A percentile compares a stretch with the other conserved stretches of the same genome.
Evolutionary conservation across 2,888 invertebrate species (phyloP).

Genomic region (Sesamia inferens): DNA sequence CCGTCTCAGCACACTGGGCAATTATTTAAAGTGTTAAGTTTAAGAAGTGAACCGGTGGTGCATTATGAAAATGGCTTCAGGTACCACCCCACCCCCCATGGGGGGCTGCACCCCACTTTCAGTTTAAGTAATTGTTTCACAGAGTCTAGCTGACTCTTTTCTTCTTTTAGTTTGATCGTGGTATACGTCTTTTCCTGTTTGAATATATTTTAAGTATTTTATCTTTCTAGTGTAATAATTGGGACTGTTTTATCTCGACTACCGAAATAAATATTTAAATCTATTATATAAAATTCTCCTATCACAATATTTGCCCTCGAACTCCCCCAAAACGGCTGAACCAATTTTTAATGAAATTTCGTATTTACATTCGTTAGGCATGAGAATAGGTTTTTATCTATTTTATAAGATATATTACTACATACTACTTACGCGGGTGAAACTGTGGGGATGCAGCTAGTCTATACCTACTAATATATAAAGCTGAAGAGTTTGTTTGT

Average conservation of each 20-base stretch:
- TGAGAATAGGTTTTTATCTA: too few relatives aligned
- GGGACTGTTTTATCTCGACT: neutral
- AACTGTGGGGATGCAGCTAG: too few relatives aligned
- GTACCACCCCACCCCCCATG: constrained; percentile 55
- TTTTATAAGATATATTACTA: too few relatives aligned
- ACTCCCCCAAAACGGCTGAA: too few relatives aligned
- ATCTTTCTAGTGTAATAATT: constrained; percentile 13
- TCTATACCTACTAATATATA: too few relatives aligned
- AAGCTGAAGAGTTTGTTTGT: too few relatives aligned
- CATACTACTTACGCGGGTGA: too few relatives aligned
- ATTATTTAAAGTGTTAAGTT: constrained; percentile 87
- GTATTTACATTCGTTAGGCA: too few relatives aligned
- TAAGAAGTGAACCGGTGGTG: constrained; percentile 75
- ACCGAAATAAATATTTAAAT: too few relatives aligned
- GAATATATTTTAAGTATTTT: constrained; percentile 23
- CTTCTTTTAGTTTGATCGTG: constrained; percentile 50
- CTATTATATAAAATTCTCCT: too few relatives aligned
- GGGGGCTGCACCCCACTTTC: constrained; percentile 45
- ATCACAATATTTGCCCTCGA: too few relatives aligned
- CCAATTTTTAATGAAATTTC: too few relatives aligned
- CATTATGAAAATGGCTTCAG: constrained; percentile 85
- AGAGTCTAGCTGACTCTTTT: constrained; percentile 58
- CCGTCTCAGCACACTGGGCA: constrained; percentile 64
- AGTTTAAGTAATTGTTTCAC: constrained; percentile 77
- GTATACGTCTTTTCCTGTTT: constrained; percentile 43